Evolutionary conservation across 1,140 invertebrate genomes (phyloP), one percentile per base, ranked within the genome.

Genomic region (Cydia pomonella): DNA sequence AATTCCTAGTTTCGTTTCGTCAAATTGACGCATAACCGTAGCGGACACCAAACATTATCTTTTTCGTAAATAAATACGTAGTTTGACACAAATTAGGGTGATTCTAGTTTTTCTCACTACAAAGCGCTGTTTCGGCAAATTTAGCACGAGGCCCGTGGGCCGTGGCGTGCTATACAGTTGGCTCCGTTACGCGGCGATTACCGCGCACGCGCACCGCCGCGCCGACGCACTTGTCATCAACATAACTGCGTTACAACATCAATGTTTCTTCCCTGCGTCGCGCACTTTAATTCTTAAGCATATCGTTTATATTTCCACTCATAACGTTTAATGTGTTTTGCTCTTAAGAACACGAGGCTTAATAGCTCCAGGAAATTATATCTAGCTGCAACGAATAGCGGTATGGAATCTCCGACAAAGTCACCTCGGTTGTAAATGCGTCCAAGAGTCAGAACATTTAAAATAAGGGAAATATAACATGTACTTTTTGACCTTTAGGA

Each of bases 131-230:
- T 92, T 92, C 90, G 90, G 87, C 87, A 92, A 91, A 92, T 92
- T 92, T 91, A 91, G 89, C 89, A 90, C 89, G 88, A 84, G 85
- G 84, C 77, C 82, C 88, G 88, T 85, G 83, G 82, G 81, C 88
- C 88, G 85, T 89, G 83, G 89, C 84, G 86, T 77, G 84, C 87
- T 91, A 87, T 91, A 92, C 89, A 90, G 90, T 92, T 89, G 82
- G 87, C 90, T 89, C 91, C 89, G 91, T 92, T 92, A 92, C 88
- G 87, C 87, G 88, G 76, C 85, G 87, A 92, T 90, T 91, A 92
- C 74, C 75, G 84, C 83, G 87, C 86, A 87, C 82, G 89, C 87
- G 85, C 86, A 80, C 75, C 29, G 74, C 75, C 38, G 76, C 72
- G 53, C 76, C 47, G 21, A 73, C 72, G 80, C 81, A 83, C 78